These are phyloP conservation scores for Syngnathus rostellatus DNA, from an alignment of 2,797 vertebrate species.

Conservation along the genomic window DNA sequence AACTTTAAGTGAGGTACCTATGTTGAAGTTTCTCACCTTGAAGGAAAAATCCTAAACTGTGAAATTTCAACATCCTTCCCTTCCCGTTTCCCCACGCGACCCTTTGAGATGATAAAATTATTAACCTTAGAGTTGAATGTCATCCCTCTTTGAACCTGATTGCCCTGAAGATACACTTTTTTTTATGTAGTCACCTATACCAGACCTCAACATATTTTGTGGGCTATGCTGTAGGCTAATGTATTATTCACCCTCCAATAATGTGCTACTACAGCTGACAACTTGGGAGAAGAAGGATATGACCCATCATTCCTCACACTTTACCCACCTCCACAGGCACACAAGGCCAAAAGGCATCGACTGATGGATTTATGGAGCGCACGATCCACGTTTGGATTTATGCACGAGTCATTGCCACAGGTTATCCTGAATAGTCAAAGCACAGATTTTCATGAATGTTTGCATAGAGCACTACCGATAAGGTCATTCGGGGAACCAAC, in stretches of 20 bases:
- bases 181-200: conserved; percentile 25
- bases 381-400: conserved; percentile 15
- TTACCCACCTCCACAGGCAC: conserved; percentile 13
- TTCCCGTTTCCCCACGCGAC: background rate
- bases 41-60: conserved; percentile 6
- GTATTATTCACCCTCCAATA: conserved; percentile 71
- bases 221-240: conserved; percentile 42
- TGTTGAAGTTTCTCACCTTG: conserved; percentile 16
- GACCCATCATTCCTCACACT: conserved; percentile 41
- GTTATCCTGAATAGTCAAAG: conserved; percentile 24
- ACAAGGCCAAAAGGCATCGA: conserved; percentile 47
- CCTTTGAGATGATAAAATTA: background rate
- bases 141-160: background rate
- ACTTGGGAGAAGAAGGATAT: conserved; percentile 44
- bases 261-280: conserved; percentile 71
- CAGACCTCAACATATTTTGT: background rate
- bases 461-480: conserved; percentile 6
- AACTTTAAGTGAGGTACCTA: conserved; percentile 21
- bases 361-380: conserved; percentile 56
- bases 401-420: conserved; percentile 6
- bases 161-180: conserved; percentile 7
- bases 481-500: conserved; percentile 18
- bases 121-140: conserved; percentile 10
- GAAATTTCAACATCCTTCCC: background rate
- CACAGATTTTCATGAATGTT: conserved; percentile 12